Percentiles rank a stretch among this genome's conserved stretches.
Conservation (phyloP, 1,140 invertebrate genomes). For the Carcinoscorpius rotundicauda region DNA sequence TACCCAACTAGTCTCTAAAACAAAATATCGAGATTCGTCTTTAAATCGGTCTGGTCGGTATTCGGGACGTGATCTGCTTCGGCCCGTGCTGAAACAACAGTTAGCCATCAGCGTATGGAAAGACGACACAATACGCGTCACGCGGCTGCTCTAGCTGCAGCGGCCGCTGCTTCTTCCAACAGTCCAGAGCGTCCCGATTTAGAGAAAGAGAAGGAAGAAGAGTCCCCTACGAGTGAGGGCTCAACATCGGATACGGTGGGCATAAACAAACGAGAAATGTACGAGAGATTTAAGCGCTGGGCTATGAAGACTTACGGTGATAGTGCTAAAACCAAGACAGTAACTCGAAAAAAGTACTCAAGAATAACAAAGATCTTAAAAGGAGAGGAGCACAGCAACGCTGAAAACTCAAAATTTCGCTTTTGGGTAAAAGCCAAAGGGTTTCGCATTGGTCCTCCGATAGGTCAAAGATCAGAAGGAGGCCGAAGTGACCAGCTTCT, state of each 20-base stretch:
- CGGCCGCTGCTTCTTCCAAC: neutral
- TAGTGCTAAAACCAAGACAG: constrained; percentile 86
- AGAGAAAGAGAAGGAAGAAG: no score
- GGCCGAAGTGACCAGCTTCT: constrained; percentile 28
- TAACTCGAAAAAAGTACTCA: constrained; percentile 80
- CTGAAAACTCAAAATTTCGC: constrained; percentile 87
- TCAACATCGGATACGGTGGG: no score
- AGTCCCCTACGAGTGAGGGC: no score
- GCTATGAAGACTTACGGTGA: constrained; percentile 78
- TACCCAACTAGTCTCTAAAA: no score
- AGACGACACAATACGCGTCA: constrained; percentile 14
- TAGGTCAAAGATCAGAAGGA: constrained; percentile 44
- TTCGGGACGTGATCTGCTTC: no score
- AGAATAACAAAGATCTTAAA: constrained; percentile 69
- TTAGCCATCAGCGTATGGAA: constrained; percentile 7
- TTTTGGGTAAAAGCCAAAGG: constrained; percentile 95
- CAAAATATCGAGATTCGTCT: no score
- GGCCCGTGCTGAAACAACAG: no score
- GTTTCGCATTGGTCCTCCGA: constrained; percentile 58
- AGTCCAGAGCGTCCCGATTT: no score
- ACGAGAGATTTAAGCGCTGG: constrained; percentile 70
- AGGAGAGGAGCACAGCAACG: constrained; percentile 70
- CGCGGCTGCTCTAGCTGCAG: constrained; percentile 8
- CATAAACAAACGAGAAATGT: constrained; percentile 7
- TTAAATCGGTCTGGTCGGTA: no score